Evolutionary conservation across 2,888 invertebrate species (phyloP).

Genomic region (Apocheima hispidaria): DNA sequence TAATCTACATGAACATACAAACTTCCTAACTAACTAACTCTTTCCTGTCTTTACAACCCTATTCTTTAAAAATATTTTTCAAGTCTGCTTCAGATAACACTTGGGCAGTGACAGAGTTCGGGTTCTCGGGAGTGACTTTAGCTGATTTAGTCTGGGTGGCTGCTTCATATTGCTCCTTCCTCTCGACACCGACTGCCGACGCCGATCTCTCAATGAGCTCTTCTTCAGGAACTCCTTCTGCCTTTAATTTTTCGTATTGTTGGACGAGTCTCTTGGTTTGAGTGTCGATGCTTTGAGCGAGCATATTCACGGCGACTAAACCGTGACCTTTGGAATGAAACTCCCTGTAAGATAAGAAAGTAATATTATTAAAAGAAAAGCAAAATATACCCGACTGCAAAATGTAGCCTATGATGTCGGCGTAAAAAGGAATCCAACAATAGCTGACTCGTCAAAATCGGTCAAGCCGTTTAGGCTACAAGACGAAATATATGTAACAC

Average conservation of each 20-base stretch:
- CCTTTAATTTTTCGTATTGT: slow-evolving; percentile 86
- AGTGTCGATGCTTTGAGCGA: slow-evolving; percentile 79
- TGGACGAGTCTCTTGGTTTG: slow-evolving; percentile 87
- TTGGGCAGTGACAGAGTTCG: slow-evolving; percentile 67
- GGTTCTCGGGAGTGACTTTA: slow-evolving; percentile 47
- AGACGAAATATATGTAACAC: no score
- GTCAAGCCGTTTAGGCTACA: no score
- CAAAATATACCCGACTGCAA: no score
- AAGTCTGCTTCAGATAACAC: slow-evolving; percentile 64
- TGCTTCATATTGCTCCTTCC: slow-evolving; percentile 52
- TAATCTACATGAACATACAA: no score
- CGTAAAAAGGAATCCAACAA: no score
- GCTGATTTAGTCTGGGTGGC: slow-evolving; percentile 48
- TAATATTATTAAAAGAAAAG: no score
- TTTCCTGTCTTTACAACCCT: no score
- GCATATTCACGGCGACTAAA: slow-evolving; percentile 84
- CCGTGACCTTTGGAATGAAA: slow-evolving; percentile 88
- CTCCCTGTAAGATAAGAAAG: slow-evolving; percentile 79
- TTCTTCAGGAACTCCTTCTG: slow-evolving; percentile 82
- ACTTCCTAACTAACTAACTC: no score
- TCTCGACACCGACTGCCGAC: slow-evolving; percentile 58
- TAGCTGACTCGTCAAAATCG: no score
- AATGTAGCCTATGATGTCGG: no score
- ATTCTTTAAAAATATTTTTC: slow-evolving; percentile 69
- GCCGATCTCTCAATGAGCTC: slow-evolving; percentile 77